phyloP scores from a whole-genome alignment of 2,888 invertebrate genomes.

The Lampropteryx suffumata region DNA sequence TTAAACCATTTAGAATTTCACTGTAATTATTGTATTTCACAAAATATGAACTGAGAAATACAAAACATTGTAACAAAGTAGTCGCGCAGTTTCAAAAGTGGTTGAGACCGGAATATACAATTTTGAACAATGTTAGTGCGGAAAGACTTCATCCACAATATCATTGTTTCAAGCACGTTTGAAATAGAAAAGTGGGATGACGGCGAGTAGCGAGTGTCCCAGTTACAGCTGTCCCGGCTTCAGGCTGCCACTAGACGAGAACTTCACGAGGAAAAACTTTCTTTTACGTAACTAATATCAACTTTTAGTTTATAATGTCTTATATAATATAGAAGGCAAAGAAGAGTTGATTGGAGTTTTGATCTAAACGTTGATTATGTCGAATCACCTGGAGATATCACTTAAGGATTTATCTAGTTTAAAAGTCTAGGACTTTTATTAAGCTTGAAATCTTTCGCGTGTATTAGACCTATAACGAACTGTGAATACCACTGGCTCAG shows the following conservation, averaged over 20 bases:
- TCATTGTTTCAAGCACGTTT: conserved; percentile 54
- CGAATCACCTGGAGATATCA: too few species aligned
- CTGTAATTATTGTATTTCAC: too few species aligned
- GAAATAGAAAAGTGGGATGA: conserved; percentile 48
- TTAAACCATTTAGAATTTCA: too few species aligned
- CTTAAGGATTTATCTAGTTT: too few species aligned
- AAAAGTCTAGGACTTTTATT: conserved; percentile 22
- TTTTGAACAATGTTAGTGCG: conserved; percentile 42
- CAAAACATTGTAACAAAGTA: conserved; percentile 31
- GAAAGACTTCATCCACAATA: conserved; percentile 47
- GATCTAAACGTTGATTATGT: too few species aligned
- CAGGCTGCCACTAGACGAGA: conserved; percentile 22
- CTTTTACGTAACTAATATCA: too few species aligned
- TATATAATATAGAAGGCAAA: too few species aligned
- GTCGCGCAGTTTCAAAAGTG: conserved; percentile 32
- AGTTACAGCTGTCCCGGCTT: conserved; percentile 41
- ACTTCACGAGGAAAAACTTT: too few species aligned
- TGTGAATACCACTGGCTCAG: conserved; percentile 49
- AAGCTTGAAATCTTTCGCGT: conserved; percentile 60
- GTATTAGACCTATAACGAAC: conserved; percentile 60
- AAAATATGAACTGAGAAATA: too few species aligned
- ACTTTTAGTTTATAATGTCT: too few species aligned
- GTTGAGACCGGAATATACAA: conserved; percentile 32
- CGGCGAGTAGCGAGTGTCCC: conserved; percentile 45
- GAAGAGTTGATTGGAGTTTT: too few species aligned